Evolutionary conservation across 2,797 vertebrate genomes (phyloP), one percentile per base, ranked within the genome.

Genomic region (Ispidina picta): DNA sequence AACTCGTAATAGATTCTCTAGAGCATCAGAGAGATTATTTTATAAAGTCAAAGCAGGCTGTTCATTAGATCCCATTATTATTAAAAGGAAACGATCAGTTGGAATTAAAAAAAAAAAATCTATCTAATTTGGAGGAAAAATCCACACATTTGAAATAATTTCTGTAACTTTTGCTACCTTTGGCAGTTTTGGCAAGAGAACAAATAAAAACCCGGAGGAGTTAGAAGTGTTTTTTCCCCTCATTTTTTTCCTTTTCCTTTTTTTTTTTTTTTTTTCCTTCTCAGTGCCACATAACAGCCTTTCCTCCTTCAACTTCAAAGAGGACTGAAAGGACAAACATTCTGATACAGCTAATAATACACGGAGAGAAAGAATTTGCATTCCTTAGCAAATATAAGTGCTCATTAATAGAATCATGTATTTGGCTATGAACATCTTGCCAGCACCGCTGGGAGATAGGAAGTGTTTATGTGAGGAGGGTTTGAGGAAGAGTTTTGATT

Each of bases 371-470:
- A 73, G 87, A 95, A 83, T 78, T 92, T 86, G 90, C 83, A 92
- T 96, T 91, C 70, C 80, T 68, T 58, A 78, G 80, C 88, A 96
- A 95, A 96, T 91, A 89, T 52, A 91, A 96, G 90, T 92, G 92
- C 92, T 97, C 96, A 93, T 96, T 96, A 96, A 96, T 90, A 89
- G 84, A 94, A 95, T 74, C 84, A 64, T 95, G 91, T 96, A 92
- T 96, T 96, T 94, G 91, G 72, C 86, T 88, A 69, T 76, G 94
- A 93, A 95, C 83, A 79, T 94, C 85, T 93, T 92, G 90, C 92
- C 72, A 48, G 90, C 86, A 91, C 95, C 87, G 63, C 94, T 88
- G 90, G 91, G 89, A 92, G 66, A 89, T 4, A 64, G 80, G 43
- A 68, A 92, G 77, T 66, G 85, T 60, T 70, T n/a, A 4, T 46